Base-by-base conservation (phyloP, 2,113 vertebrate species). In the Heterochromis multidens region DNA sequence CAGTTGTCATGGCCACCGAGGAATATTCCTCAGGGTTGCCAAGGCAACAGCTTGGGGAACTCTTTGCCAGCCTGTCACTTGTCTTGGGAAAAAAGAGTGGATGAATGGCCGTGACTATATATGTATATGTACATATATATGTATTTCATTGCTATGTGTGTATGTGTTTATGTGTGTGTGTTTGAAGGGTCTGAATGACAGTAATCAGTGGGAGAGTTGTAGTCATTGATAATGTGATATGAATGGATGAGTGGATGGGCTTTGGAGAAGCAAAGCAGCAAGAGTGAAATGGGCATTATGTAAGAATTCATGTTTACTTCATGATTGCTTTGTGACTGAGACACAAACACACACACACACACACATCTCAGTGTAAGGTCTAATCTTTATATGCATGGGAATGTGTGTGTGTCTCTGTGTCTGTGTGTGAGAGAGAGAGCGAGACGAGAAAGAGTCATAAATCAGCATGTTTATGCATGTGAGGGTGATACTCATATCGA, bases 11-110 rank as follows among this genome's bases (percentile, higher is more conserved):
- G 95, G 94, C 90, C 93, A 96, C 95, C 9, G 29, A 85, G 84
- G 90, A 95, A 95, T 89, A 92, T 94, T 94, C 93, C 89, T 87
- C 58, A 85, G 88, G 87, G 96, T 96, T 96, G 93, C 94, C 94
- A 92, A 89, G 94, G 95, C 92, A 96, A 96, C 96, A 95, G 92
- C 93, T 95, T 94, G 93, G 94, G 93, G 89, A 93, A 95, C 94
- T 95, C 93, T 93, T 88, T 7, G 86, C 88, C 80, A 93, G 88
- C 74, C 80, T 84, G 82, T 94, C 94, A 92, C 89, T 89, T 57
- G 77, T 92, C 80, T 91, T 70, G 16, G 77, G 49, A 77, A 46
- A 79, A 83, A 58, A 88, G 70, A 79, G 81, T 25, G 65, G 57
- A 83, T 79, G 79, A 74, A 84, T 60, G 87, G 49, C 3, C 29